Percentiles rank a stretch among this genome's conserved stretches.
phyloP scores from a whole-genome alignment of 2,113 vertebrate genomes.

The Cryptotis parvus region DNA sequence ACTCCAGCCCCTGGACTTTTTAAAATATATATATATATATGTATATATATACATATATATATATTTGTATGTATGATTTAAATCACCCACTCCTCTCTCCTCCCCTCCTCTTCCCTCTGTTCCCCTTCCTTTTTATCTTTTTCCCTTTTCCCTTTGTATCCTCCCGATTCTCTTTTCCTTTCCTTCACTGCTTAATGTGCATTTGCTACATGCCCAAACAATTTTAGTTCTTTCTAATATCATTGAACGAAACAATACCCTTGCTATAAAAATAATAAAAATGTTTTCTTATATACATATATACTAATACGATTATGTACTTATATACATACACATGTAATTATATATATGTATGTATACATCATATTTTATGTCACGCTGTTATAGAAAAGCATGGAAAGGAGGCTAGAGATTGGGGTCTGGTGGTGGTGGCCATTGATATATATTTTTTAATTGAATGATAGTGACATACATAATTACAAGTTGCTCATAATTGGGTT shows the following conservation, averaged over 20 bases:
- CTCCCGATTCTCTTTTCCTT: background rate
- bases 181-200: background rate
- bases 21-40: no score
- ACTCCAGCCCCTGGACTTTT: no score
- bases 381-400: background rate
- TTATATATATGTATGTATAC: no score
- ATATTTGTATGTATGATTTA: no score
- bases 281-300: no score
- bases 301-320: no score
- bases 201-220: background rate
- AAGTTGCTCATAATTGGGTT: no score
- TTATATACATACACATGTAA: no score
- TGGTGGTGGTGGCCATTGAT: background rate
- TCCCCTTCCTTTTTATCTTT: background rate
- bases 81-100: no score
- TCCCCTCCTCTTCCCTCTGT: background rate
- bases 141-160: background rate
- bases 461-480: no score
- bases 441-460: no score
- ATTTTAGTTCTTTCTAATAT: conserved; percentile 5
- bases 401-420: background rate
- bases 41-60: no score
- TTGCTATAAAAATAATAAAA: background rate
- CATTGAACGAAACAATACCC: background rate
- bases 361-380: background rate